Evolutionary conservation across 1,140 invertebrate genomes (phyloP).

Genomic region (Steinernema feltiae): DNA sequence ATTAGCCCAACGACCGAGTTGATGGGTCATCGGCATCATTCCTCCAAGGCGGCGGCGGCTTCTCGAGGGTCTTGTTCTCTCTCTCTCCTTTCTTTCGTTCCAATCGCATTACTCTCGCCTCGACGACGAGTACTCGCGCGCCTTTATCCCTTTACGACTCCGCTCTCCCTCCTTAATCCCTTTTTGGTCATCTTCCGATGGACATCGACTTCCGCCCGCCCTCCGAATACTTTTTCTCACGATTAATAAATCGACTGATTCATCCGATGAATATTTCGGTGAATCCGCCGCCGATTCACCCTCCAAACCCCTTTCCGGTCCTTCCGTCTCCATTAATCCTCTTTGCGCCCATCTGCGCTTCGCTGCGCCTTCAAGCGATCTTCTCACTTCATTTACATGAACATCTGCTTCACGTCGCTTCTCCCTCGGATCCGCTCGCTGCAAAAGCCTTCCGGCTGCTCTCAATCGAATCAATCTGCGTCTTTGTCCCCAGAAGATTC

Average conservation of each 20-base stretch:
- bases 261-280: no score
- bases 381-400: constrained; percentile 4
- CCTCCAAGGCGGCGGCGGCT: no score
- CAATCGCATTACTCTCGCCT: not conserved
- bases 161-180: not conserved
- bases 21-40: not conserved
- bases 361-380: not conserved
- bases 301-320: not conserved
- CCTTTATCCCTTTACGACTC: not conserved
- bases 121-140: not conserved
- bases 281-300: not conserved
- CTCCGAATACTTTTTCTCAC: not conserved
- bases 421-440: not conserved
- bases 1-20: not conserved
- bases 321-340: not conserved
- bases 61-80: not conserved
- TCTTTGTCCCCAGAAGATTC: constrained; percentile 10
- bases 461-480: not conserved
- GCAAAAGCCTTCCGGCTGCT: not conserved
- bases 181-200: not conserved
- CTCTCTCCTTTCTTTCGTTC: not conserved
- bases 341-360: not conserved
- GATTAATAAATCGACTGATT: not conserved
- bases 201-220: constrained; percentile 9
- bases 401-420: not conserved